Conservation (phyloP, 2,797 vertebrate species). For the Crenichthys baileyi region DNA sequence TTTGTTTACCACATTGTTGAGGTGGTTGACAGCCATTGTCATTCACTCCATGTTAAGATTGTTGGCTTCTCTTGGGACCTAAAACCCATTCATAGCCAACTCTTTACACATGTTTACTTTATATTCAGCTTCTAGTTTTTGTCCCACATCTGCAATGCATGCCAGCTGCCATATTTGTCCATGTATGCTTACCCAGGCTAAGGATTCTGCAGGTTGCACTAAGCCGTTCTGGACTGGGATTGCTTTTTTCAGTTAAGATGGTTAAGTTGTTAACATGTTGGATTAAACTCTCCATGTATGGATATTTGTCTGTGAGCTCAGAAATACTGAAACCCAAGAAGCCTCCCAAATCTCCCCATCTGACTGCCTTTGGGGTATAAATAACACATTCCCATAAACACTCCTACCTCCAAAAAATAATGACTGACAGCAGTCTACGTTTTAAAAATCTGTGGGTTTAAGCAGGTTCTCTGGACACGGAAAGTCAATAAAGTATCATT, state of each 20-base stretch:
- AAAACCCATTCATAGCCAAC: conserved; percentile 38
- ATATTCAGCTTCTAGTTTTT: conserved; percentile 23
- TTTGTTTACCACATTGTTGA: conserved; percentile 54
- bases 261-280: conserved; percentile 66
- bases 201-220: conserved; percentile 43
- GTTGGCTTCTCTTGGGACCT: conserved; percentile 29
- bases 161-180: conserved; percentile 2
- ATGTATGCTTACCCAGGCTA: conserved; percentile 24
- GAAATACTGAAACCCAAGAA: conserved; percentile 78
- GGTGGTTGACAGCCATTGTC: conserved; percentile 41
- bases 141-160: conserved; percentile 17
- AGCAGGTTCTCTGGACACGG: conserved; percentile 7
- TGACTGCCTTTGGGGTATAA: conserved; percentile 74
- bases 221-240: conserved; percentile 30
- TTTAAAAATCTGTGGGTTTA: conserved; percentile 51
- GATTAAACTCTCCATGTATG: conserved; percentile 74
- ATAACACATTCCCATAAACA: conserved; percentile 72
- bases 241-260: conserved; percentile 33
- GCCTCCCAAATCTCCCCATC: conserved; percentile 74
- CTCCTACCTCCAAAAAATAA: conserved; percentile 53
- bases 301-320: conserved; percentile 78
- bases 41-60: conserved; percentile 41
- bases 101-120: conserved; percentile 38
- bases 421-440: conserved; percentile 54
- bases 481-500: conserved; percentile 11